Base-by-base conservation (phyloP, 2,113 vertebrate genomes). In the Chroicocephalus ridibundus region DNA sequence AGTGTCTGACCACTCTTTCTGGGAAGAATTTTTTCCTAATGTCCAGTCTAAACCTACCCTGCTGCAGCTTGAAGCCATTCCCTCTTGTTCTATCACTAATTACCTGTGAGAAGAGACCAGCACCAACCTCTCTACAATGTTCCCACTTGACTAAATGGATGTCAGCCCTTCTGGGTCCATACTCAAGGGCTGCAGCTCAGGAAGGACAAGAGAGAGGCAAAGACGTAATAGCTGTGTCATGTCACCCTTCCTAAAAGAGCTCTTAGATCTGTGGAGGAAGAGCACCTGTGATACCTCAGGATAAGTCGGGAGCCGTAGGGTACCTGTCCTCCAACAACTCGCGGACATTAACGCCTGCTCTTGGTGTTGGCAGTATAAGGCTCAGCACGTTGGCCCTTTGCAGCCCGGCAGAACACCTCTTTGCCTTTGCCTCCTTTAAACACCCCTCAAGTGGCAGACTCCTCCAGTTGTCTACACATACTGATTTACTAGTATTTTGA, bases 311-410 rank as follows among this genome's bases (percentile, higher is more conserved):
- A 64, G 49, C 49, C 1, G 0, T 57, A 38, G 42, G 27, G 24
- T 69, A 15, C 60, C 66, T 54, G 26, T 61, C 32, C 51, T 88
- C 32, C 49, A 46, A 2, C 22, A 31, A 5, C 46, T 20, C n/a
- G 15, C 42, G 52, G 58, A 34, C 2, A 1, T 47, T 55, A 42
- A 27, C 40, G 10, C 31, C 17, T 0, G 0, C 36, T 62, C 32
- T 70, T 88, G n/a, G 11, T 46, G 10, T 29, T 1, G 2, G 15
- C 76, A 27, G 14, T 21, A 15, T 6, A 7, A 49, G 46, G 44
- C 44, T 80, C 38, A 80, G 44, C 44, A n/a, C 11, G 2, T 15
- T 20, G 27, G 12, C 38, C 70, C 18, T 54, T 71, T 10, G 3
- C 26, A 70, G 44, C 62, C 51, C 4, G 34, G 34, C 75, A 42